These are phyloP conservation scores for Ptilodon capucinus DNA, from an alignment of 2,888 invertebrate genomes.

Conservation along the genomic window DNA sequence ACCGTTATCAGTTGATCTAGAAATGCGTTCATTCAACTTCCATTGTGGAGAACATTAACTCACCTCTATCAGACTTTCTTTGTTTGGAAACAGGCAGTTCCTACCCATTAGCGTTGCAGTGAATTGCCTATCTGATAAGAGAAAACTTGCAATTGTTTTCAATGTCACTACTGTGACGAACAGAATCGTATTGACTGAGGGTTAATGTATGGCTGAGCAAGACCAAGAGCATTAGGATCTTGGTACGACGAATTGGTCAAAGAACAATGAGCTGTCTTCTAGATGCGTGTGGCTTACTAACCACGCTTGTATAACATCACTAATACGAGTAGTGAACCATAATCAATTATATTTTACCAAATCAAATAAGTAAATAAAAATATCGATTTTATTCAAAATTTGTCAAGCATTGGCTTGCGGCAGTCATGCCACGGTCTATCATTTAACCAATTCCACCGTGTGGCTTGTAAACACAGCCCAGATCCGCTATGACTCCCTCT, in stretches of 20 bases:
- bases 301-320: too few species aligned
- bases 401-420: background rate
- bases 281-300: background rate
- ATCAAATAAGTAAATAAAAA: too few species aligned
- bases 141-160: background rate
- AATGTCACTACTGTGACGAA: background rate
- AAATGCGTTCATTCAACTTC: too few species aligned
- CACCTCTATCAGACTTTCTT: background rate
- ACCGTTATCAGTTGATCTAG: too few species aligned
- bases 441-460: slow-evolving; percentile 1
- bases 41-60: background rate
- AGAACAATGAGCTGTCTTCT: background rate
- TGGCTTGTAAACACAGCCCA: slow-evolving; percentile 2
- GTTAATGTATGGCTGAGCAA: background rate
- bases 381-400: background rate
- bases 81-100: background rate
- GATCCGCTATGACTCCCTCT: background rate
- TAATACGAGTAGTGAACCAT: too few species aligned
- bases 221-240: background rate
- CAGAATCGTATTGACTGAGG: background rate
- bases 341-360: too few species aligned
- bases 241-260: background rate
- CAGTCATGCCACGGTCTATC: slow-evolving; percentile 7
- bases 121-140: background rate
- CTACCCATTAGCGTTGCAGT: background rate